These are phyloP conservation scores for Stichodactyla helianthus DNA, from an alignment of 64 coral and sea anemone genomes.

Conservation along the genomic window DNA sequence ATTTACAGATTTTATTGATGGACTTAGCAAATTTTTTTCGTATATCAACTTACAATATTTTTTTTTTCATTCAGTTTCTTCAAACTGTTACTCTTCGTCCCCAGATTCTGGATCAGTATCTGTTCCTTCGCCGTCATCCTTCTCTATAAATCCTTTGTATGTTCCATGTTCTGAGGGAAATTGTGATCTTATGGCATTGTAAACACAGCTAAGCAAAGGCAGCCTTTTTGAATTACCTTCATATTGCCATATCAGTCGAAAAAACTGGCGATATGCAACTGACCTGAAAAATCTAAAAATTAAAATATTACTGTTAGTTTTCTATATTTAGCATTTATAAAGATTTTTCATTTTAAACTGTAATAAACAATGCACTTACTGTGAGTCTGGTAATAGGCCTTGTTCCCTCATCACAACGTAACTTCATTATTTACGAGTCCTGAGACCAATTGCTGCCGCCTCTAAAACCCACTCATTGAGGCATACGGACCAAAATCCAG, in stretches of 20 bases:
- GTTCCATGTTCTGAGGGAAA: constrained; percentile 30
- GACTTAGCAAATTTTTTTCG: too few relatives aligned
- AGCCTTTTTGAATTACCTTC: constrained; percentile 19
- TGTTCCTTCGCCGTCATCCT: background rate
- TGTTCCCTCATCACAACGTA: background rate
- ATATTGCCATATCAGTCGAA: constrained; percentile 45
- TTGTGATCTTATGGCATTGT: constrained; percentile 26
- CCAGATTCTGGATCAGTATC: background rate
- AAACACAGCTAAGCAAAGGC: constrained; percentile 44
- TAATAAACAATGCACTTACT: background rate
- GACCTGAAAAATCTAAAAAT: constrained; percentile 48
- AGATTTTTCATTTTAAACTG: background rate
- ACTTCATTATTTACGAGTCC: background rate
- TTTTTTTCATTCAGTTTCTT: background rate
- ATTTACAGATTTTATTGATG: too few relatives aligned
- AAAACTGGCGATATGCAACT: constrained; percentile 68
- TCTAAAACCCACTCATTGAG: background rate
- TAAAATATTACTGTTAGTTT: background rate
- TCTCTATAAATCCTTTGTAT: constrained; percentile 38
- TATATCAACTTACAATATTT: too few relatives aligned
- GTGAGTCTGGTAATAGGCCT: too few relatives aligned
- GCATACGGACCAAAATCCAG: background rate
- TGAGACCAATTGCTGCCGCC: background rate
- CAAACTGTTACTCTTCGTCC: background rate
- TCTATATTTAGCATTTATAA: background rate